Evolutionary conservation across 2,797 vertebrate genomes (phyloP).

Genomic region (Lutra lutra): DNA sequence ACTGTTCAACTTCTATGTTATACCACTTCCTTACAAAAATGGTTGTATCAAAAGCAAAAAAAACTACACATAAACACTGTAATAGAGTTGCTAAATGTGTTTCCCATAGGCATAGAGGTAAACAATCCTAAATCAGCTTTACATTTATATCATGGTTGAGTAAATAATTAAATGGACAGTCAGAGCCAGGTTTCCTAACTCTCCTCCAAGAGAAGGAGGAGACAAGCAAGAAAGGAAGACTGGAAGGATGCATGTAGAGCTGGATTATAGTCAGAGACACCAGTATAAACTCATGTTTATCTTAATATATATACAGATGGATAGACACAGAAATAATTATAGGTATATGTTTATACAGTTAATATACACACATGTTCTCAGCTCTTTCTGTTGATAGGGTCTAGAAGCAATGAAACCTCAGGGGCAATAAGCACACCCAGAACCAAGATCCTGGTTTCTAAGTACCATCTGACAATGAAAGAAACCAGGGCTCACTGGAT

Average conservation of each 20-base stretch:
- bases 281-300: not conserved
- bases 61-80: not conserved
- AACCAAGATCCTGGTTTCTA: constrained; percentile 11
- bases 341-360: not conserved
- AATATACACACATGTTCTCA: not conserved
- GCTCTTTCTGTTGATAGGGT: not conserved
- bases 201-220: not conserved
- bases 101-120: not conserved
- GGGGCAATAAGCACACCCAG: not conserved
- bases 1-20: not conserved
- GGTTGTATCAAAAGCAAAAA: constrained; percentile 2
- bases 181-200: not conserved
- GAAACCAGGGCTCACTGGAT: not conserved
- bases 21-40: constrained; percentile 24
- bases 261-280: not conserved
- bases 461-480: not conserved
- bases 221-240: not conserved
- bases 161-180: constrained; percentile 36
- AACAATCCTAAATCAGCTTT: constrained; percentile 41
- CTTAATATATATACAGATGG: not conserved
- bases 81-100: not conserved
- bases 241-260: not conserved
- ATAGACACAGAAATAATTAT: not conserved
- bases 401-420: not conserved
- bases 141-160: not conserved